phyloP scores from a whole-genome alignment of 2,797 vertebrate genomes.

The Novumbra hubbsi region DNA sequence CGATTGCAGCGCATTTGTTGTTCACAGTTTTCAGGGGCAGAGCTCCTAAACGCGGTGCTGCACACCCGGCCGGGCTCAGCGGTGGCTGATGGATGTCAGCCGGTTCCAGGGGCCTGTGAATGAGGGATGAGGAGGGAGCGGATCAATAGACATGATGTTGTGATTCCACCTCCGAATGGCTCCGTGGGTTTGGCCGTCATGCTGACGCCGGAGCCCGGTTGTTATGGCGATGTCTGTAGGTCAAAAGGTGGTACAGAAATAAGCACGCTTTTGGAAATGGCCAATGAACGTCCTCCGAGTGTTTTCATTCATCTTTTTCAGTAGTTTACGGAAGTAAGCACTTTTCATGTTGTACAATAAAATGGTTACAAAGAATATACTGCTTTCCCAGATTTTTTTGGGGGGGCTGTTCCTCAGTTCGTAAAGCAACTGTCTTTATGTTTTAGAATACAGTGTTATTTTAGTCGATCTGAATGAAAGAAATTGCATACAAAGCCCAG shows the following conservation, averaged over 20 bases:
- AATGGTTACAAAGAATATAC: background rate
- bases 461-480: too few relatives aligned
- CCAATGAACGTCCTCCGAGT: background rate
- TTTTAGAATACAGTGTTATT: too few relatives aligned
- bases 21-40: background rate
- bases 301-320: background rate
- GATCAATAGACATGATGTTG: constrained; percentile 27
- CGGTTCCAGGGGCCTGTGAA: constrained; percentile 12
- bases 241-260: background rate
- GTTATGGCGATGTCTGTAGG: background rate
- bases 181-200: constrained; percentile 19
- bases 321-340: background rate
- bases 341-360: background rate
- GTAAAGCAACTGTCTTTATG: too few relatives aligned
- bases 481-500: too few relatives aligned
- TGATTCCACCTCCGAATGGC: constrained; percentile 17
- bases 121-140: background rate
- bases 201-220: background rate
- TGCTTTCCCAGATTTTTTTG: background rate
- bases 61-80: constrained; percentile 10
- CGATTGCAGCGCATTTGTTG: background rate
- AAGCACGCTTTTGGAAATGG: background rate
- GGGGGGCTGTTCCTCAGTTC: background rate
- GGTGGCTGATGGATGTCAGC: constrained; percentile 32
- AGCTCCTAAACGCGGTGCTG: constrained; percentile 1